A percentile compares a stretch with the other conserved stretches of the same genome.
Conservation (phyloP, 2,888 invertebrate genomes). For the Ochropleura plecta region DNA sequence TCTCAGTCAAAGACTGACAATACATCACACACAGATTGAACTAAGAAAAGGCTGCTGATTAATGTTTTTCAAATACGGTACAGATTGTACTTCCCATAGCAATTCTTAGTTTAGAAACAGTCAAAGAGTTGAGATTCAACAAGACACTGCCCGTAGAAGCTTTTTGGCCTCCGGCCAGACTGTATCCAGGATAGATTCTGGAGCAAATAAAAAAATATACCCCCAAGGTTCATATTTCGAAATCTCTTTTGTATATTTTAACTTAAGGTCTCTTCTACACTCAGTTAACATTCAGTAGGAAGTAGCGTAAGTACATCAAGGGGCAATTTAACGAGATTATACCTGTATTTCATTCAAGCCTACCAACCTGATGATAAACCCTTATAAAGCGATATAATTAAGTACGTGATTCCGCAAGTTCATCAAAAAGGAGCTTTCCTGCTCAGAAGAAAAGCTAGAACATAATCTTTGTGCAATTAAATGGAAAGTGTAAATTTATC, state of each 20-base stretch:
- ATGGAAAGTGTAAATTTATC: slow-evolving; percentile 44
- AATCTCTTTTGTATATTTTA: neutral
- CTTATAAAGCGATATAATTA: slow-evolving; percentile 25
- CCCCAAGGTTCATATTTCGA: neutral
- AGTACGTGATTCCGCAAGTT: slow-evolving; percentile 21
- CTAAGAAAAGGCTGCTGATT: neutral
- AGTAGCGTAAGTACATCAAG: slow-evolving; percentile 11
- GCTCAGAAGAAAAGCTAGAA: slow-evolving; percentile 35
- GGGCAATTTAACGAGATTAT: slow-evolving; percentile 21
- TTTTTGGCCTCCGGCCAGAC: neutral
- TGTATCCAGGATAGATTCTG: neutral
- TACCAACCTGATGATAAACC: slow-evolving; percentile 1
- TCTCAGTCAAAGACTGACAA: neutral
- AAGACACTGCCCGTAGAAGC: neutral
- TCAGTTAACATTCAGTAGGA: slow-evolving; percentile 4
- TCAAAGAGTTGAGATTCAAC: neutral
- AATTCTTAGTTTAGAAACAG: slow-evolving; percentile 1
- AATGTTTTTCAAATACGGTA: neutral
- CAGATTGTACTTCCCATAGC: neutral
- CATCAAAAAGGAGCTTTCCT: slow-evolving; percentile 18
- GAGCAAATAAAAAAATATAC: neutral
- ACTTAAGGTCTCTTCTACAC: neutral
- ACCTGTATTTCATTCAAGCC: slow-evolving; percentile 16
- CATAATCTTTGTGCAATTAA: slow-evolving; percentile 38
- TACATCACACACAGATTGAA: too few species aligned